Base-by-base conservation (phyloP, 2,797 vertebrate genomes). In the Anguilla megastoma region DNA sequence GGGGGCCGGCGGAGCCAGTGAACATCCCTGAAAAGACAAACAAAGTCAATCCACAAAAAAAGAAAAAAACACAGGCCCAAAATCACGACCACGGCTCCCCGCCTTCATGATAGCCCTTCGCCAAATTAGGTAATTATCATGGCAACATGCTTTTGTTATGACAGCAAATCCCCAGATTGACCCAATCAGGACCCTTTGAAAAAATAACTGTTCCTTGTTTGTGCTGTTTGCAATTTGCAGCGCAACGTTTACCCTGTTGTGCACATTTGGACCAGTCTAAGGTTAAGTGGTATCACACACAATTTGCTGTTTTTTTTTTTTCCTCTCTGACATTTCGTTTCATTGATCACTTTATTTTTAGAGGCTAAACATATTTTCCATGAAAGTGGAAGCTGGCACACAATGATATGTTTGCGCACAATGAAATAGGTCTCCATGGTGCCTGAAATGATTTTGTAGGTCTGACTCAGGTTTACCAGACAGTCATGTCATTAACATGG, bases 11-110 rank as follows among this genome's bases (percentile, higher is more conserved):
- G 92, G 97, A 97, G 93, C 96, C 96, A 66, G 96, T 91, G 91
- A 97, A 99, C 93, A 98, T 92, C 90, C 98, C 98, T 99, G 96
- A 92, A 94, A 45, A 97, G 95, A 95, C 94, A 97, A 96, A 96
- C 92, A 95, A 90, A 93, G 76, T 87, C 92, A 94, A 92, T 92
- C 92, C 90, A 89, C 90, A 79, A 95, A 94, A 18, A 63, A 21
- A 21, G 4, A 18, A 94, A 95, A 21, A 18, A 63, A 18, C 94
- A 95, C 86, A 86, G 92, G 88, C 86, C 92, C 24, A 7, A 92
- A 93, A 94, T 91, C 93, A 94, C 94, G 87, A 93, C 91, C 54
- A 2, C 93, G 92, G 90, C 89, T 88, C 91, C 58, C 90, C 21
- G 41, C 85, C 76, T 21, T 89, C 86, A 45, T 33, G 12, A 63